Evolutionary conservation across 2,797 vertebrate genomes (phyloP).

Genomic region (Acanthopagrus latus): DNA sequence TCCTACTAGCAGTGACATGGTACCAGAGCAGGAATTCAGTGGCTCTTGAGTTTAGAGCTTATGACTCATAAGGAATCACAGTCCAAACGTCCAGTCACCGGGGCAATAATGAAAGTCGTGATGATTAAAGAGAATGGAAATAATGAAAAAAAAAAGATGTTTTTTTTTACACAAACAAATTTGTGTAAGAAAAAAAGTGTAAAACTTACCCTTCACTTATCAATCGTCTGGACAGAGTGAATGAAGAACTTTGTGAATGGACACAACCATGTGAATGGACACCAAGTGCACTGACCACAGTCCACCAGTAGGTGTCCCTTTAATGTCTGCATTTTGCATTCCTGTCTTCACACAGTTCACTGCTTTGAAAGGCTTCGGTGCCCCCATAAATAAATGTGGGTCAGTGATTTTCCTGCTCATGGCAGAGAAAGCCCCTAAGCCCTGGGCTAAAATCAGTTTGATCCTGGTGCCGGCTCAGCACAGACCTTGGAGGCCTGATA

Average conservation of each 20-base stretch:
- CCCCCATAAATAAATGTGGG: slow-evolving; percentile 62
- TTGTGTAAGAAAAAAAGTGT: not conserved
- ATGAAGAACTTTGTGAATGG: slow-evolving; percentile 55
- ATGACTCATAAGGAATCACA: not conserved
- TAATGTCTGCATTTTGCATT: slow-evolving; percentile 18
- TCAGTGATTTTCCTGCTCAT: slow-evolving; percentile 62
- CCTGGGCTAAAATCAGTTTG: slow-evolving; percentile 51
- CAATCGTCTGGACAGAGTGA: slow-evolving; percentile 18
- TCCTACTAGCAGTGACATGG: not conserved
- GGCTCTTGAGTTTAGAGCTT: not conserved
- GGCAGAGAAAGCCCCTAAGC: slow-evolving; percentile 50
- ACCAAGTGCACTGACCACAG: slow-evolving; percentile 22
- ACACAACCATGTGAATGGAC: slow-evolving; percentile 26
- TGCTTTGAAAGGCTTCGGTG: slow-evolving; percentile 33
- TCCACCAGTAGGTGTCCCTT: slow-evolving; percentile 69
- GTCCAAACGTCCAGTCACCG: not conserved
- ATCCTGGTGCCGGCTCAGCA: slow-evolving; percentile 35
- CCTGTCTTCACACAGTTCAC: slow-evolving; percentile 26
- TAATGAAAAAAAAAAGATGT: not conserved
- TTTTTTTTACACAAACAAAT: not conserved
- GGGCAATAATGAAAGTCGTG: not conserved
- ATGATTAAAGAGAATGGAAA: not conserved
- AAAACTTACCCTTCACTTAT: not conserved
- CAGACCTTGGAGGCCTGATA: slow-evolving; percentile 22
- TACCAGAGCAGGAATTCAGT: too few species aligned